phyloP scores from a whole-genome alignment of 2,888 invertebrate species.

The Ditylenchus weischeri region DNA sequence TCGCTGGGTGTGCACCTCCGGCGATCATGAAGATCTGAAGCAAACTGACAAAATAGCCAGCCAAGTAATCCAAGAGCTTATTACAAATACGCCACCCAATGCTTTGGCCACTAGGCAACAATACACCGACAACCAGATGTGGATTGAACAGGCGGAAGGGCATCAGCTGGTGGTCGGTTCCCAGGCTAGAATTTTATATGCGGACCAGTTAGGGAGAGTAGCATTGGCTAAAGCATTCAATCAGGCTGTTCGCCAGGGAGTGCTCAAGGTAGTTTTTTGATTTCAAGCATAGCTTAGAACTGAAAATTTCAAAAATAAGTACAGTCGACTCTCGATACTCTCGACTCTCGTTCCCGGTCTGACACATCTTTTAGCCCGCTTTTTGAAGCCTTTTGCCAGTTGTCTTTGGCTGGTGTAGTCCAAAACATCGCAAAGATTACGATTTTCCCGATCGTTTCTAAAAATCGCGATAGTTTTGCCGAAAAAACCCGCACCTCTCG shows the following conservation, averaged over 20 bases:
- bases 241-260: constrained; percentile 58
- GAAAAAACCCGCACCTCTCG: too few species aligned
- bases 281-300: too few species aligned
- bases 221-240: constrained; percentile 66
- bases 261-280: constrained; percentile 31
- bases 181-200: constrained; percentile 65
- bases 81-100: constrained; percentile 17
- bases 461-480: too few species aligned
- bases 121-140: constrained; percentile 66
- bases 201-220: constrained; percentile 65
- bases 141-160: constrained; percentile 65
- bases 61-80: constrained; percentile 61
- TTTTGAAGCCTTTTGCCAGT: too few species aligned
- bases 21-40: constrained; percentile 63
- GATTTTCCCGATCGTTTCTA: too few species aligned
- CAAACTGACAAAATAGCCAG: constrained; percentile 65
- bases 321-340: too few species aligned
- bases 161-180: constrained; percentile 63
- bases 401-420: too few species aligned
- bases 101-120: constrained; percentile 61
- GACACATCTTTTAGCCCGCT: too few species aligned
- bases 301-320: too few species aligned
- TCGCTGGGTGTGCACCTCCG: constrained; percentile 68
- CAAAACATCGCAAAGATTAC: too few species aligned
- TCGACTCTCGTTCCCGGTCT: too few species aligned